Percentiles rank a stretch among this genome's conserved stretches.
phyloP scores from a whole-genome alignment of 1,140 invertebrate species.

The Drosophila tani region DNA sequence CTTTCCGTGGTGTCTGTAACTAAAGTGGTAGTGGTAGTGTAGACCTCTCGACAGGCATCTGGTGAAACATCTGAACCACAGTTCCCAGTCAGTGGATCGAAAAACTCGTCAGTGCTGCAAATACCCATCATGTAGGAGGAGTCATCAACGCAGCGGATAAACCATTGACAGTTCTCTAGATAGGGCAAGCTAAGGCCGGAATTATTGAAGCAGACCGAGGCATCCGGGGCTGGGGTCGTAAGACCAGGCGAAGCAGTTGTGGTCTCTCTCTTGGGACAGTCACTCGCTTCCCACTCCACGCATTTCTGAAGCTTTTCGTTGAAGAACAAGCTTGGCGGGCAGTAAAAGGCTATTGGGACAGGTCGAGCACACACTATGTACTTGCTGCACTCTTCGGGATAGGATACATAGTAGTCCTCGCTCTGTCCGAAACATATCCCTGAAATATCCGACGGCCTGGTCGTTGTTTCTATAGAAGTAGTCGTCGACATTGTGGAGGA shows the following conservation, averaged over 20 bases:
- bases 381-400: conserved; percentile 69
- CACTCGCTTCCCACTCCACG: conserved; percentile 52
- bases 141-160: conserved; percentile 50
- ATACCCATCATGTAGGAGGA: conserved; percentile 62
- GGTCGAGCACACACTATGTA: conserved; percentile 61
- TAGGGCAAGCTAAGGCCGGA: conserved; percentile 37
- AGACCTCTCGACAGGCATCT: conserved; percentile 48
- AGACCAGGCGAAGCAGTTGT: conserved; percentile 27
- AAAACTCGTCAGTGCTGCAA: conserved; percentile 52
- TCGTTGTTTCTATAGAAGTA: conserved; percentile 8
- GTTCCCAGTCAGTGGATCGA: conserved; percentile 48
- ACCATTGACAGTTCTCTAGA: conserved; percentile 57
- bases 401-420: conserved; percentile 45
- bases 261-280: conserved; percentile 24
- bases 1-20: conserved; percentile 2
- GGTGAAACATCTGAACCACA: conserved; percentile 46
- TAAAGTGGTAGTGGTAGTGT: conserved; percentile 6
- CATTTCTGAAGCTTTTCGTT: conserved; percentile 49
- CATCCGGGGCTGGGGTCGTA: conserved; percentile 22
- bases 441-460: background rate
- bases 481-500: conserved; percentile 1
- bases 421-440: conserved; percentile 37
- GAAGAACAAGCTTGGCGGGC: conserved; percentile 51
- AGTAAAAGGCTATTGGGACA: conserved; percentile 71
- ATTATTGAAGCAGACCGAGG: conserved; percentile 35